These are phyloP conservation scores for Characodon lateralis DNA, from an alignment of 2,797 vertebrate genomes.

Conservation along the genomic window DNA sequence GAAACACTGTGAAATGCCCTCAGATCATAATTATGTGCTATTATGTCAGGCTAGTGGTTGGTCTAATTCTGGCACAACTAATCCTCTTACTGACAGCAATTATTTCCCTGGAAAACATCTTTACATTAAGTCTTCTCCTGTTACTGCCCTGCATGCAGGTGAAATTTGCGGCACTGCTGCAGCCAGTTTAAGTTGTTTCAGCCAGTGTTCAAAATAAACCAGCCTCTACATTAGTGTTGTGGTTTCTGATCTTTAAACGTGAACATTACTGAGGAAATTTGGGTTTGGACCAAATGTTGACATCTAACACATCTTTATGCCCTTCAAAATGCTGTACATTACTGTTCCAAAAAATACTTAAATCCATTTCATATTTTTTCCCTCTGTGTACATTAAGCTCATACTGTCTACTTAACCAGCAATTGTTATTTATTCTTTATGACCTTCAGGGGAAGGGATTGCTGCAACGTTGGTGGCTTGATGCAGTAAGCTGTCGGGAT, in stretches of 20 bases:
- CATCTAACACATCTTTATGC: not conserved
- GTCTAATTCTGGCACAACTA: slow-evolving; percentile 32
- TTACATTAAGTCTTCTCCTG: slow-evolving; percentile 10
- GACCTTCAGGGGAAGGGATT: too few species aligned
- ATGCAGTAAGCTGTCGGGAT: too few species aligned
- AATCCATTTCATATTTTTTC: too few species aligned
- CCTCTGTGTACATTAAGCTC: too few species aligned
- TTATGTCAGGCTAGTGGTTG: slow-evolving; percentile 10
- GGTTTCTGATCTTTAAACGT: not conserved
- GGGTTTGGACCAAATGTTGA: not conserved
- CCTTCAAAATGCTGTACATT: too few species aligned
- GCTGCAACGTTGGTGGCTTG: too few species aligned
- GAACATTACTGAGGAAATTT: not conserved
- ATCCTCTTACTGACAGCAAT: slow-evolving; percentile 5
- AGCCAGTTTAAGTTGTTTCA: slow-evolving; percentile 9
- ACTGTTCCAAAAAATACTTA: too few species aligned
- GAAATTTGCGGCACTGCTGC: slow-evolving; percentile 24
- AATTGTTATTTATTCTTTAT: too few species aligned
- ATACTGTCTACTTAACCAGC: too few species aligned
- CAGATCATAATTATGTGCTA: slow-evolving; percentile 23
- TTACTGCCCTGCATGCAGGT: slow-evolving; percentile 18
- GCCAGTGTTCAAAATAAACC: not conserved
- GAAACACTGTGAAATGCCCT: slow-evolving; percentile 5
- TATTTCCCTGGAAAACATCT: slow-evolving; percentile 23
- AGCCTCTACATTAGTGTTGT: not conserved